These are phyloP conservation scores for Fragum whitleyi DNA, from an alignment of 2,888 invertebrate genomes.

Conservation along the genomic window DNA sequence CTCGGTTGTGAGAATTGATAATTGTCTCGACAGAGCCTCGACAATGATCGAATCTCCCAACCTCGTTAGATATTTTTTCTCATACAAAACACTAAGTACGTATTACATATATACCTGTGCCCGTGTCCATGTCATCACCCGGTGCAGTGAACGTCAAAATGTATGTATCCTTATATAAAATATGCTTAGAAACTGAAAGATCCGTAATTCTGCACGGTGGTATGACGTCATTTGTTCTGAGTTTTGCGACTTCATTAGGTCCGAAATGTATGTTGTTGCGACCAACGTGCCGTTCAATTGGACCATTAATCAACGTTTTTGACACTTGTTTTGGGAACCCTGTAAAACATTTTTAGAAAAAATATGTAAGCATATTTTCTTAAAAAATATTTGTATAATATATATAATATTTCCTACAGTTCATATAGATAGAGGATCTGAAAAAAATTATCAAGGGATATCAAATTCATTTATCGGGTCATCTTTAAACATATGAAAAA, in stretches of 20 bases:
- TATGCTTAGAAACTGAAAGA: conserved; percentile 66
- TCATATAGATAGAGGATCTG: too few species aligned
- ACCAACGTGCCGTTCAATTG: conserved; percentile 27
- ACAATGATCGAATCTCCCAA: too few species aligned
- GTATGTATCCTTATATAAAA: conserved; percentile 62
- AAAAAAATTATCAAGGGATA: too few species aligned
- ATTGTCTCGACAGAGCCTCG: too few species aligned
- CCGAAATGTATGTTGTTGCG: conserved; percentile 9
- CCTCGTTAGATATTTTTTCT: too few species aligned
- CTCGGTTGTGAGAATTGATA: too few species aligned
- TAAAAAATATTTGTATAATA: neutral
- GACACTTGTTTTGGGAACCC: neutral
- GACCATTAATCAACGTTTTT: neutral
- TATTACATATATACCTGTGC: conserved; percentile 70
- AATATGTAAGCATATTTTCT: neutral
- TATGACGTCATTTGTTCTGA: neutral
- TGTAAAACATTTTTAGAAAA: neutral
- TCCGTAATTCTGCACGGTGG: conserved; percentile 72
- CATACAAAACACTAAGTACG: too few species aligned
- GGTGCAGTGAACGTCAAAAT: conserved; percentile 75
- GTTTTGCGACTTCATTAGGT: neutral
- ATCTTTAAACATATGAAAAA: too few species aligned
- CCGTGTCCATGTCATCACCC: conserved; percentile 74
- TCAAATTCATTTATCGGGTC: too few species aligned
- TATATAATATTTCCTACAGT: too few species aligned